These are phyloP conservation scores for Aphelenchoides fujianensis DNA, from an alignment of 1,140 invertebrate species.

Conservation along the genomic window DNA sequence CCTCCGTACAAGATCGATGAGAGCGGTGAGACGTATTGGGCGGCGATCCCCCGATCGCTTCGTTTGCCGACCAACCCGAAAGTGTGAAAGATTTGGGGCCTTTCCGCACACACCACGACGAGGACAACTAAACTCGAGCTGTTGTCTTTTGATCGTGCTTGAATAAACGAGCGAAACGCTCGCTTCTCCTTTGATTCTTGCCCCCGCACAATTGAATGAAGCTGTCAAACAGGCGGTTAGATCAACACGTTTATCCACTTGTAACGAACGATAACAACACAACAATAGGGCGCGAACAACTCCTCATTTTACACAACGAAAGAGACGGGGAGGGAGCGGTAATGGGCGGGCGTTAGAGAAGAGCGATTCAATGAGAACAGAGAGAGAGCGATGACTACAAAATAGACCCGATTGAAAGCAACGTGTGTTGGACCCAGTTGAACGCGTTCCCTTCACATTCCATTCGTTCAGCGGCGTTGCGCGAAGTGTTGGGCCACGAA, in stretches of 20 bases:
- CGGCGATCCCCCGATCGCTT: background rate
- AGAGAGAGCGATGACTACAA: background rate
- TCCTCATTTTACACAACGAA: background rate
- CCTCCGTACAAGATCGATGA: no score
- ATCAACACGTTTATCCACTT: background rate
- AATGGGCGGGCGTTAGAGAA: no score
- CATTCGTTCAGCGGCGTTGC: background rate
- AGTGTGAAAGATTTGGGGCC: background rate
- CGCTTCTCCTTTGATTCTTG: no score
- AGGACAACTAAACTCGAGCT: no score
- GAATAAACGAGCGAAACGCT: background rate
- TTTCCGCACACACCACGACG: background rate
- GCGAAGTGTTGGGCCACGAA: background rate
- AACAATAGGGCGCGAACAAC: background rate
- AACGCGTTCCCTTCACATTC: no score
- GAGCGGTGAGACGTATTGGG: no score
- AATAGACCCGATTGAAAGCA: no score
- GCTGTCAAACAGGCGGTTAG: background rate
- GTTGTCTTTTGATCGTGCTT: no score
- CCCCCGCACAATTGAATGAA: background rate
- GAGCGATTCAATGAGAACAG: background rate
- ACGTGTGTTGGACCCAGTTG: background rate
- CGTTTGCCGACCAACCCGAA: background rate
- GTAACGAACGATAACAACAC: background rate
- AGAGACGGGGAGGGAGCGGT: no score